phyloP scores from a whole-genome alignment of 2,113 vertebrate species.

The Dicentrarchus labrax region DNA sequence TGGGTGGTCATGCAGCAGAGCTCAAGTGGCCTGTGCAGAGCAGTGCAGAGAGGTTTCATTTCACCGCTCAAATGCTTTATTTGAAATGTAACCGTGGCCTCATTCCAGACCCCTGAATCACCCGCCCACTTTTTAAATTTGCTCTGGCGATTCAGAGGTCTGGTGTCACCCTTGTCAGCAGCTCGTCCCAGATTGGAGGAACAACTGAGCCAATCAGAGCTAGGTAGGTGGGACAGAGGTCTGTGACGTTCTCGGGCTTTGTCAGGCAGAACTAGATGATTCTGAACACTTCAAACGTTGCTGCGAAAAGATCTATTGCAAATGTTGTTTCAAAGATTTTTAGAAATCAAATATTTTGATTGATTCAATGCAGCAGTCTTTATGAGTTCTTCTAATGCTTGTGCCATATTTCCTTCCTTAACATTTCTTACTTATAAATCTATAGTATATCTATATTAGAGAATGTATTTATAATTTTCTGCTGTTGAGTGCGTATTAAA shows the following conservation, averaged over 20 bases:
- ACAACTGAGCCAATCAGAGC: slow-evolving; percentile 29
- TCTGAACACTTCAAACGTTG: not conserved
- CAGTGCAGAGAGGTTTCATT: slow-evolving; percentile 7
- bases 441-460: not conserved
- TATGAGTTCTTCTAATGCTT: not conserved
- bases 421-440: not conserved
- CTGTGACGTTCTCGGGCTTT: not conserved
- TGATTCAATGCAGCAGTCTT: not conserved
- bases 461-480: not conserved
- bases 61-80: slow-evolving; percentile 26
- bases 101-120: slow-evolving; percentile 28
- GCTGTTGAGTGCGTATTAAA: not conserved
- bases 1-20: not conserved
- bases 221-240: not conserved
- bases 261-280: not conserved
- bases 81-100: slow-evolving; percentile 43
- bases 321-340: not conserved
- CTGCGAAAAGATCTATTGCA: not conserved
- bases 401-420: not conserved
- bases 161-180: slow-evolving; percentile 14
- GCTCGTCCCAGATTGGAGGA: not conserved
- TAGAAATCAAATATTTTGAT: not conserved
- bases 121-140: slow-evolving; percentile 27
- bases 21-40: not conserved
- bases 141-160: slow-evolving; percentile 15